phyloP scores from a whole-genome alignment of 2,888 invertebrate species.

The Philaethria dido region DNA sequence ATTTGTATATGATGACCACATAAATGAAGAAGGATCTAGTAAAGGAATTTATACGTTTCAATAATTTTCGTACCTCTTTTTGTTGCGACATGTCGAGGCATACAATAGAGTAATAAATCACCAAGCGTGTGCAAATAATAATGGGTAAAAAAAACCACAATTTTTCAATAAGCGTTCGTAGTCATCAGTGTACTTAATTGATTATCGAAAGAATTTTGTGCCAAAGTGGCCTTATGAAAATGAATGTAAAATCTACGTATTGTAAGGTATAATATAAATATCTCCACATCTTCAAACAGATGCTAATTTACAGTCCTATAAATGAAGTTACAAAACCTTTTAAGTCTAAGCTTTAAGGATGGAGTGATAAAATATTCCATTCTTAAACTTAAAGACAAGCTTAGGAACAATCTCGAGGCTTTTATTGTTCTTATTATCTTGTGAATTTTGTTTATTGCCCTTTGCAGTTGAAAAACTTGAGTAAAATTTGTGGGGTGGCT shows the following conservation, averaged over 20 bases:
- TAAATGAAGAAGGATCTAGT: no score
- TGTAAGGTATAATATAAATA: neutral
- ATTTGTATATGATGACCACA: no score
- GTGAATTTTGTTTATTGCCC: constrained; percentile 56
- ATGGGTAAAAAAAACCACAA: no score
- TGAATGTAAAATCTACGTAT: neutral
- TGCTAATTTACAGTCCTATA: constrained; percentile 26
- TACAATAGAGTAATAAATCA: no score
- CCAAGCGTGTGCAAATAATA: no score
- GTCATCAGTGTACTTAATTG: no score
- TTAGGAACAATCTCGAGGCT: constrained; percentile 50
- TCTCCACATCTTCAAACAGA: constrained; percentile 2
- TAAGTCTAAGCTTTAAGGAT: constrained; percentile 23
- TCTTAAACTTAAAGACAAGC: constrained; percentile 49
- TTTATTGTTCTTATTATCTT: constrained; percentile 61
- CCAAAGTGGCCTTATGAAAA: neutral
- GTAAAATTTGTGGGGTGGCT: constrained; percentile 24
- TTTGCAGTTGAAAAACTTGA: constrained; percentile 37
- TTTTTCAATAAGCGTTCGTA: no score
- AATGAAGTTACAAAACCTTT: constrained; percentile 34
- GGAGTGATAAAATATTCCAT: constrained; percentile 56
- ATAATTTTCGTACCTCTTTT: no score
- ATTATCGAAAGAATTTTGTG: no score
- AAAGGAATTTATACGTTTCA: no score
- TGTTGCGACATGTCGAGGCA: no score